A percentile compares a stretch with the other conserved stretches of the same genome.
These are phyloP conservation scores for Marcusenius ussheri DNA, from an alignment of 2,113 vertebrate species.

Conservation along the genomic window DNA sequence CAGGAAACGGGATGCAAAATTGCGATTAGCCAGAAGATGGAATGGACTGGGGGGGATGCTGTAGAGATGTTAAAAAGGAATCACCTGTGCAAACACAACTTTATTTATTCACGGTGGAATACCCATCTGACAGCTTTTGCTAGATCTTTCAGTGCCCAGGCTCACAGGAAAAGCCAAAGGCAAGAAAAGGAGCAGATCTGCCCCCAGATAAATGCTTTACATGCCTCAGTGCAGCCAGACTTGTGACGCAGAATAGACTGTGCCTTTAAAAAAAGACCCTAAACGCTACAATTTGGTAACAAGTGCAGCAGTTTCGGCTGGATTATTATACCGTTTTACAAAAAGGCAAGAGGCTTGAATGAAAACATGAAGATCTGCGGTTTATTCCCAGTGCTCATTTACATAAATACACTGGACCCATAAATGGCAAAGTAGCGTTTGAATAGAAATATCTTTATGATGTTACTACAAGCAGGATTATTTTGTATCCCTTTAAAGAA, in stretches of 20 bases:
- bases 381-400: neutral
- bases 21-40: conserved; percentile 40
- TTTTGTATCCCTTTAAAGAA: neutral
- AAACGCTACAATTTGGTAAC: neutral
- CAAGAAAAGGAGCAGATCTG: conserved; percentile 25
- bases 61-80: conserved; percentile 49
- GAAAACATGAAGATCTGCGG: neutral
- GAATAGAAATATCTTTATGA: neutral
- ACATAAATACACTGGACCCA: neutral
- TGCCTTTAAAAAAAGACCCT: neutral
- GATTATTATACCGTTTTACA: too few species aligned
- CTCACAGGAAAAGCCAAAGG: conserved; percentile 19
- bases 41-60: conserved; percentile 28
- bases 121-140: conserved; percentile 32
- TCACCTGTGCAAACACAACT: conserved; percentile 41
- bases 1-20: conserved; percentile 41
- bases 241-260: conserved; percentile 41
- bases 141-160: conserved; percentile 32
- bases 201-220: conserved; percentile 15
- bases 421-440: neutral
- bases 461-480: neutral
- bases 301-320: neutral
- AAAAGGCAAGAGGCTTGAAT: neutral
- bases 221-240: neutral
- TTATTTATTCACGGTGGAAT: conserved; percentile 33